These are phyloP conservation scores for Polypedilum pembai DNA, from an alignment of 1,140 invertebrate species.

Conservation along the genomic window DNA sequence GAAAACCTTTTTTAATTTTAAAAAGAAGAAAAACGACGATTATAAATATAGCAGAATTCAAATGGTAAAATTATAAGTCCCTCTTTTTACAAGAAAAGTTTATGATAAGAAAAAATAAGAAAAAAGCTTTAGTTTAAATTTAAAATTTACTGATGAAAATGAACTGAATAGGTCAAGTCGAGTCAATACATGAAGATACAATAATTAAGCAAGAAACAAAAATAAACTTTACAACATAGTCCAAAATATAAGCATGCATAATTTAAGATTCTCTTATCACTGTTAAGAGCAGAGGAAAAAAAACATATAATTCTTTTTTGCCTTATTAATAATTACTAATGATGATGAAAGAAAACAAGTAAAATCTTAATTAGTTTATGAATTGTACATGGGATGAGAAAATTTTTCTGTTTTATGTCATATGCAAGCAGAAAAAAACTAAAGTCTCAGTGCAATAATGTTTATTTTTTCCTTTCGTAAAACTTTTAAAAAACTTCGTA, in stretches of 20 bases:
- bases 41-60: slow-evolving; percentile 19
- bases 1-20: slow-evolving; percentile 10
- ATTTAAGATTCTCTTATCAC: slow-evolving; percentile 6
- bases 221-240: slow-evolving; percentile 1
- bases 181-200: slow-evolving; percentile 18
- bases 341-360: background rate
- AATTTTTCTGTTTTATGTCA: background rate
- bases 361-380: slow-evolving; percentile 10
- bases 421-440: background rate
- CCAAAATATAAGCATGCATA: slow-evolving; percentile 17
- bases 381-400: background rate
- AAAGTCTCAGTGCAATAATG: background rate
- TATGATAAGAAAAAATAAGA: slow-evolving; percentile 19
- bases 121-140: slow-evolving; percentile 19
- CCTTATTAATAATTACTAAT: slow-evolving; percentile 19
- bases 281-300: background rate
- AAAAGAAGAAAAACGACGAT: slow-evolving; percentile 17
- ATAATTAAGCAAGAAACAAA: slow-evolving; percentile 13
- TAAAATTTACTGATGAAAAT: slow-evolving; percentile 1
- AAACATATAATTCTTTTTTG: slow-evolving; percentile 8
- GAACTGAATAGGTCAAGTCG: slow-evolving; percentile 16
- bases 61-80: slow-evolving; percentile 18
- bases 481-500: background rate
- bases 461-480: background rate
- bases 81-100: slow-evolving; percentile 13